Percentiles rank a stretch among this genome's conserved stretches.
Conservation (phyloP, 30 jellyfish, hydroid and myxozoan species). For the Hydractinia echinata region DNA sequence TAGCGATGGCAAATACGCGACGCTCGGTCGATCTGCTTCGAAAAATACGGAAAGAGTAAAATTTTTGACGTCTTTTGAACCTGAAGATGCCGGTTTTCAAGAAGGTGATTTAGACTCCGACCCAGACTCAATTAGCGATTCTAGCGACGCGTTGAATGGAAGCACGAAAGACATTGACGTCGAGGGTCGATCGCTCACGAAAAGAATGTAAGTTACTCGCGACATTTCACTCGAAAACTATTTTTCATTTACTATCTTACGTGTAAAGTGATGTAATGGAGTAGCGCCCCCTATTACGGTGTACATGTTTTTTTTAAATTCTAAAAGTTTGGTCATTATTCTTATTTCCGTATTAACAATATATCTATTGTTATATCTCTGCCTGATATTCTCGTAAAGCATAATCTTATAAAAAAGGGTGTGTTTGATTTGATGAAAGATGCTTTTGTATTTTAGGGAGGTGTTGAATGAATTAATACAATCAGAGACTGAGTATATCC, state of each 20-base stretch:
- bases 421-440: too few relatives aligned
- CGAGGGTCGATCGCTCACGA: slow-evolving; percentile 57
- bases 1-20: slow-evolving; percentile 60
- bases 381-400: too few relatives aligned
- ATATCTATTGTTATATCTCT: too few relatives aligned
- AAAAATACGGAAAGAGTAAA: slow-evolving; percentile 25
- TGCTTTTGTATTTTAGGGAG: slow-evolving; percentile 23
- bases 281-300: not conserved
- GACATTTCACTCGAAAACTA: not conserved
- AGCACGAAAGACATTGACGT: slow-evolving; percentile 36
- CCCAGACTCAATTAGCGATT: slow-evolving; percentile 81
- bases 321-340: too few relatives aligned
- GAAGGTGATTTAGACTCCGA: slow-evolving; percentile 85
- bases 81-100: slow-evolving; percentile 97
- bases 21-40: slow-evolving; percentile 59
- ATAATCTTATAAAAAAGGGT: too few relatives aligned
- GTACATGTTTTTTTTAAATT: too few relatives aligned
- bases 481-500: slow-evolving; percentile 73
- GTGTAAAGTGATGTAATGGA: not conserved
- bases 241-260: not conserved
- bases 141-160: slow-evolving; percentile 33
- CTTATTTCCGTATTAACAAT: too few relatives aligned
- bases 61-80: slow-evolving; percentile 55
- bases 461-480: slow-evolving; percentile 80
- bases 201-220: slow-evolving; percentile 57